Base-by-base conservation (phyloP, 1,140 invertebrate species). In the Panagrolaimus sp. region DNA sequence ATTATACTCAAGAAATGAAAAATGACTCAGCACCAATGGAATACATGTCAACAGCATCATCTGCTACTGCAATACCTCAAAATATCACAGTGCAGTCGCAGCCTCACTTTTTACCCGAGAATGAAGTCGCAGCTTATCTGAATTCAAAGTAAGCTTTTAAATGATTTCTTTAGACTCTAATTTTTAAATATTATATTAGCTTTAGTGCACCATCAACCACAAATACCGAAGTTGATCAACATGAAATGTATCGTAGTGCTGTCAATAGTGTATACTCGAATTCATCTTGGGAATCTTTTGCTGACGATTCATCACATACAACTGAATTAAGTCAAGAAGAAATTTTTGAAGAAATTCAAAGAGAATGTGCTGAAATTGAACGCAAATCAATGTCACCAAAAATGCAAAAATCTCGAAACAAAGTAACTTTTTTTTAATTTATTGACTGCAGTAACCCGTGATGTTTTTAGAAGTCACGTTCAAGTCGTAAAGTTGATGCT, bases 361-460 rank as follows among this genome's bases (percentile, higher is more conserved):
- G 74, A 23, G 73, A 74, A 66, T 72, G 70, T 51, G 73, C 69
- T 25, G 73, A 74, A 48, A 72, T 74, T 63, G 73, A 74, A 20
- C 62, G 72, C 9, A 38, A 51, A n/a, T 74, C 72, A 9, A 42
- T 61, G 5, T 74, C 72, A 1, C 66, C 68, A 16, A 44, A 25
- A 25, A 31, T 61, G 8, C 23, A 27, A 7, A 11, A n/a, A 44
- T 23, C 27, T 9, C 64, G 67, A 16, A 47, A 14, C 38, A n/a
- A 38, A n/a, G 65, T 25, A 65, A 9, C 8, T 27, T 69, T 45
- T 23, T 16, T 25, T 20, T 65, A 20, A 13, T 14, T 68, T 25
- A 51, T 69, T 63, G 51, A 11, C 25, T 14, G 42, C 20, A n/a
- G 11, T 25, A 61, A 3, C 13, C 31, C 27, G 1, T 65, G 14